These are phyloP conservation scores for Endotricha flammealis DNA, from an alignment of 2,888 invertebrate species.

Conservation along the genomic window DNA sequence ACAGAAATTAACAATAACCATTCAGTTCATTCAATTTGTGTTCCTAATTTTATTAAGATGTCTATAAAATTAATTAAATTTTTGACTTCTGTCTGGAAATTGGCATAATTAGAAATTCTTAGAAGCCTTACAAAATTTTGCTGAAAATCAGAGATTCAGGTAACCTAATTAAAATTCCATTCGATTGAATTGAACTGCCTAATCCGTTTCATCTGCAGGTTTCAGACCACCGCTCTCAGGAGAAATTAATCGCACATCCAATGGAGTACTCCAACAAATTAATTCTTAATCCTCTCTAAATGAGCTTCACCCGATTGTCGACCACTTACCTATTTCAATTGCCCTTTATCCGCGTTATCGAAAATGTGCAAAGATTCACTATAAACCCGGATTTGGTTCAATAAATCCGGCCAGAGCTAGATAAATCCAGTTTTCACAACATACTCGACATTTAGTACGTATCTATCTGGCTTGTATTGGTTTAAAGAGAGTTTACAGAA, in stretches of 20 bases:
- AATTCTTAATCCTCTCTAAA: conserved; percentile 56
- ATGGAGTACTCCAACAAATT: conserved; percentile 44
- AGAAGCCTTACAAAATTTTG: conserved; percentile 26
- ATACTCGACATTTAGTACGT: too few relatives aligned
- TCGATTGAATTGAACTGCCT: conserved; percentile 53
- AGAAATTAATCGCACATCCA: conserved; percentile 53
- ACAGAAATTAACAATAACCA: too few relatives aligned
- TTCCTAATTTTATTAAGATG: too few relatives aligned
- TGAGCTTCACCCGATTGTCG: conserved; percentile 40
- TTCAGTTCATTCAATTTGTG: too few relatives aligned
- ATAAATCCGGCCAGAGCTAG: not conserved
- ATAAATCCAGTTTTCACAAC: not conserved
- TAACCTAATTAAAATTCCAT: conserved; percentile 68
- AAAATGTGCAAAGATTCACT: conserved; percentile 1
- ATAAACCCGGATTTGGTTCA: not conserved
- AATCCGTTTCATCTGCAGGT: conserved; percentile 42
- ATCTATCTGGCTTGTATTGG: too few relatives aligned
- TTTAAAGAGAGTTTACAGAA: too few relatives aligned
- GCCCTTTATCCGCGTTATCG: conserved; percentile 21
- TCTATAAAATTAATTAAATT: too few relatives aligned
- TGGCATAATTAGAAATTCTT: not conserved
- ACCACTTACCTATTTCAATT: conserved; percentile 30
- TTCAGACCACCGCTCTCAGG: conserved; percentile 29
- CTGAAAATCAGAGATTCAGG: conserved; percentile 32
- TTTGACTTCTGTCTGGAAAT: too few relatives aligned